Evolutionary conservation across 2,888 invertebrate species (phyloP), one percentile per base, ranked within the genome.

Genomic region (Strigamia transsilvanica): DNA sequence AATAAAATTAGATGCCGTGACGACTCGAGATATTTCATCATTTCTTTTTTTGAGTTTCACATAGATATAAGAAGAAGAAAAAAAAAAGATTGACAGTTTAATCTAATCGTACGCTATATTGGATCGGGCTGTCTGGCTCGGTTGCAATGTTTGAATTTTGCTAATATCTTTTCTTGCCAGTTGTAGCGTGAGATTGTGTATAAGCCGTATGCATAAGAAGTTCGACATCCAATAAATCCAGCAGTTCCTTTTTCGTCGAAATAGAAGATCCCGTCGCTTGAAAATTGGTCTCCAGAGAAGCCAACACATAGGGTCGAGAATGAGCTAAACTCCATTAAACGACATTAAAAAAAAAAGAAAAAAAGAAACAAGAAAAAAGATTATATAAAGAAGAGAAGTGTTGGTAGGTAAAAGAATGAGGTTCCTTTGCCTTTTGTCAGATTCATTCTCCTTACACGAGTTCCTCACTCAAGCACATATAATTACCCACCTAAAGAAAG

Each of bases 21-120:
- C 56, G 56, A 56, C 56, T 56, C 56, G 56, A 56, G 21, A 56
- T 56, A 56, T 56, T 56, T 56, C 56, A 56, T 56, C 56, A 56
- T 56, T 56, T 56, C 56, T 56, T 56, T n/a, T 42, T 15, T 18
- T 2, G 56, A 56, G 56, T 56, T 56, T n/a, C 18, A n/a, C 2
- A 56, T 56, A 56, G 10, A 38, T 9, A 38, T 9, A 38, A 38
- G 6, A 38, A 38, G 21, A 56, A 18, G 21, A 56, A 18, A 56
- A 56, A 56, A 56, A 56, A 56, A 56, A 56, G 56, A 56, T 56
- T 56, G 56, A 56, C 56, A 56, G 56, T 56, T 56, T 56, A 56
- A 56, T 56, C 56, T 56, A 56, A 56, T 56, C 56, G 56, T 56
- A 56, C 56, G 56, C 56, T 56, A 56, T 56, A 56, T 56, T 56